Conservation (phyloP, 2,113 vertebrate species). For the Cynoglossus semilaevis region DNA sequence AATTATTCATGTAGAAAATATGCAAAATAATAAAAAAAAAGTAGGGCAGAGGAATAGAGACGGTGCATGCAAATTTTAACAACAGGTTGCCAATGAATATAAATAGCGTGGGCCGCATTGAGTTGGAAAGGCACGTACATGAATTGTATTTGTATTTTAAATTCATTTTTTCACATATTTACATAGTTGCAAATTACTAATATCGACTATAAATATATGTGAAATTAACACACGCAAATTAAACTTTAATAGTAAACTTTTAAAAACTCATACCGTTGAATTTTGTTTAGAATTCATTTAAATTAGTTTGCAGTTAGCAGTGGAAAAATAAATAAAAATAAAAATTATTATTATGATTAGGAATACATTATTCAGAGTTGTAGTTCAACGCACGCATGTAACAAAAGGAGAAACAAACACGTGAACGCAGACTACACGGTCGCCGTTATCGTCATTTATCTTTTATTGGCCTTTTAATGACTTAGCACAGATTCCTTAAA, state of each 20-base stretch:
- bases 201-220: too few species aligned
- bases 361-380: too few species aligned
- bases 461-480: not conserved
- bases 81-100: conserved; percentile 68
- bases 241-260: too few species aligned
- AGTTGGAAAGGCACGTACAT: conserved; percentile 11
- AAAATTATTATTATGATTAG: too few species aligned
- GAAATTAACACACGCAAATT: too few species aligned
- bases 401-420: not conserved
- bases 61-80: conserved; percentile 54
- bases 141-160: conserved; percentile 10
- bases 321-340: too few species aligned
- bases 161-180: conserved; percentile 1
- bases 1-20: conserved; percentile 35
- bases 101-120: conserved; percentile 19
- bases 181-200: not conserved
- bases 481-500: not conserved
- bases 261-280: too few species aligned
- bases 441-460: too few species aligned
- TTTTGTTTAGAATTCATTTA: too few species aligned
- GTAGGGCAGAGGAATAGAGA: conserved; percentile 21
- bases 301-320: too few species aligned
- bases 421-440: too few species aligned
- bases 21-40: conserved; percentile 35
- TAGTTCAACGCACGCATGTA: too few species aligned